phyloP scores from a whole-genome alignment of 1,140 invertebrate genomes.

The Caenorhabditis remanei region DNA sequence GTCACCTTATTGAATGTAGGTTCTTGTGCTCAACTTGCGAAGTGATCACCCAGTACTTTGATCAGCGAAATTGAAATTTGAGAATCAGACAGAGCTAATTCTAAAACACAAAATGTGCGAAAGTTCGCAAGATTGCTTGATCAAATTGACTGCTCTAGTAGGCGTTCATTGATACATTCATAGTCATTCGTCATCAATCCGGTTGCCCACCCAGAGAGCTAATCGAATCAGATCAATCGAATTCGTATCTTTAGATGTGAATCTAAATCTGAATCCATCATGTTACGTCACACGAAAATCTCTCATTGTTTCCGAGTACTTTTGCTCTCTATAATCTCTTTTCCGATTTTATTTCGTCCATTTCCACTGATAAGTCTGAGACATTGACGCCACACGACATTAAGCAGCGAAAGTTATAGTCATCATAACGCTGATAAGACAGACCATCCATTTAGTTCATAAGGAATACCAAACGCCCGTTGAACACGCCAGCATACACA shows the following conservation, averaged over 20 bases:
- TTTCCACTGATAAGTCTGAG: background rate
- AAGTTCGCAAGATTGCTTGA: background rate
- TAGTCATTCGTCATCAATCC: too few relatives aligned
- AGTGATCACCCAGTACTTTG: conserved; percentile 11
- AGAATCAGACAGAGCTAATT: background rate
- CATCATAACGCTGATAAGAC: conserved; percentile 5
- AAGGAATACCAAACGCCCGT: background rate
- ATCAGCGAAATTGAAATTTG: conserved; percentile 15
- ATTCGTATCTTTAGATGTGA: background rate
- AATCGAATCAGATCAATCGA: conserved; percentile 5
- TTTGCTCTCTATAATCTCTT: conserved; percentile 22
- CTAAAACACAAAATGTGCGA: background rate
- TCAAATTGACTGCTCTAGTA: too few relatives aligned
- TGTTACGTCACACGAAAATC: background rate
- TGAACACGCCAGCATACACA: background rate
- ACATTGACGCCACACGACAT: background rate
- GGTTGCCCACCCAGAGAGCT: background rate
- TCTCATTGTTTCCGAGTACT: background rate
- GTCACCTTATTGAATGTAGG: background rate
- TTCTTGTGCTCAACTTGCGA: background rate
- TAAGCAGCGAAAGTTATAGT: background rate
- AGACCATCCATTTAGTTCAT: background rate
- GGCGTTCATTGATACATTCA: too few relatives aligned
- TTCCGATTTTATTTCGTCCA: background rate
- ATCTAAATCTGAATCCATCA: background rate